Evolutionary conservation across 2,888 invertebrate species (phyloP), one percentile per base, ranked within the genome.

Genomic region (Lysandra coridon): DNA sequence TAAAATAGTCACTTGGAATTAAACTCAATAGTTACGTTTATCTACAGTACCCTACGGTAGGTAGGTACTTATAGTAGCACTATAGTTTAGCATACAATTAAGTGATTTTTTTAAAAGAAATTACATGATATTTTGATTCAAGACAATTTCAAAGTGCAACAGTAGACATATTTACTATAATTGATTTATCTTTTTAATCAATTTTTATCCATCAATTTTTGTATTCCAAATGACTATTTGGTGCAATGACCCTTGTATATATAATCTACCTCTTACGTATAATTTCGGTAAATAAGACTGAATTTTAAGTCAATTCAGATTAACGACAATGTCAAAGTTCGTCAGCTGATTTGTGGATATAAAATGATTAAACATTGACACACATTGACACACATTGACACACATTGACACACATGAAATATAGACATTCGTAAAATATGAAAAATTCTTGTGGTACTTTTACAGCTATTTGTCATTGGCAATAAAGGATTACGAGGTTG

Each of bases 221-320:
- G 75, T 78, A 4, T 57, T 78, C 69, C 60, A 73, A 69, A 78
- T 82, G 82, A 78, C 80, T 80, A 80, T 82, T 78, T 76, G 78
- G 49, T 37, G 77, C 76, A 81, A 84, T 83, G 85, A 83, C 87
- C 86, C 85, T 85, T 92, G 91, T 92, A 91, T 89, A 91, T 89
- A 93, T 92, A 91, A 89, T 86, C 86, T 92, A 92, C 91, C 90
- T 93, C 91, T 89, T 88, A 87, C 84, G 82, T 80, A 84, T 87
- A 87, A 87, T 87, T 87, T 88, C 90, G 88, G 87, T 90, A 90
- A 87, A 88, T 86, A 94, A 95, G 95, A 95, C 95, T 95, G 95
- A 95, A 93, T 92, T 92, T 92, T 87, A 90, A 91, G 95, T 95
- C 95, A 95, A 95, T 95, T 95, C 94, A 91, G 92, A 89, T 87